A percentile compares a stretch with the other conserved stretches of the same genome.
Evolutionary conservation across 2,113 vertebrate species (phyloP).

Genomic region (Charadrius vociferus): DNA sequence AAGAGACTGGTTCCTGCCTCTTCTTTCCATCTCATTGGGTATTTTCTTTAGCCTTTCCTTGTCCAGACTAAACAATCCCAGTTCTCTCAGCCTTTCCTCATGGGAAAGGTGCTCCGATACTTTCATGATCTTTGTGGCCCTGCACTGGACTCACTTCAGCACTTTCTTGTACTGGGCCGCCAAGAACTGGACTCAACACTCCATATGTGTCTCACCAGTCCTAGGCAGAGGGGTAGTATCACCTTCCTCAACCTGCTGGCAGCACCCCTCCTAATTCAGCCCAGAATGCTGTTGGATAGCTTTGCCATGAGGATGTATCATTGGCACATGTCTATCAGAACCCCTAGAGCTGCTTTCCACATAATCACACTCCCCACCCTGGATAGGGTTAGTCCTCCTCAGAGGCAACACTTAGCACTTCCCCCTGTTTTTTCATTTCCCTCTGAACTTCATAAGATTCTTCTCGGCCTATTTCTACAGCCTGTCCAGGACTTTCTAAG

Average conservation of each 20-base stretch:
- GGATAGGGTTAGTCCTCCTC: neutral
- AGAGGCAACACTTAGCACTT: neutral
- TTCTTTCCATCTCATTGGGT: neutral
- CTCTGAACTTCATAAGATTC: neutral
- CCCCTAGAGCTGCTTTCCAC: neutral
- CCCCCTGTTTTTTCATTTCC: too few species aligned
- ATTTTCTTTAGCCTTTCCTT: neutral
- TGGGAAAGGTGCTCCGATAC: neutral
- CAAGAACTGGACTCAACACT: neutral
- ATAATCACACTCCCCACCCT: neutral
- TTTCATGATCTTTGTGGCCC: rapidly evolving
- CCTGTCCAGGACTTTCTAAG: too few species aligned
- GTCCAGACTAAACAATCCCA: neutral
- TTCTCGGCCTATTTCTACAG: neutral
- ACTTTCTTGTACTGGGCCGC: neutral
- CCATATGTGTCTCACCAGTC: neutral
- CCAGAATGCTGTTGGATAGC: neutral
- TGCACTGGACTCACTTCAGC: neutral
- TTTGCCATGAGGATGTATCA: neutral
- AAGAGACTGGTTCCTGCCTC: neutral
- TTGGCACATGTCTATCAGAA: neutral
- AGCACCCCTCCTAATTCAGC: neutral
- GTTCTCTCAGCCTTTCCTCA: neutral
- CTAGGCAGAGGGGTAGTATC: neutral
- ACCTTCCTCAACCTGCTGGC: neutral